A percentile compares a stretch with the other conserved stretches of the same genome.
phyloP scores from a whole-genome alignment of 2,797 vertebrate species.

The Siniperca undulata region DNA sequence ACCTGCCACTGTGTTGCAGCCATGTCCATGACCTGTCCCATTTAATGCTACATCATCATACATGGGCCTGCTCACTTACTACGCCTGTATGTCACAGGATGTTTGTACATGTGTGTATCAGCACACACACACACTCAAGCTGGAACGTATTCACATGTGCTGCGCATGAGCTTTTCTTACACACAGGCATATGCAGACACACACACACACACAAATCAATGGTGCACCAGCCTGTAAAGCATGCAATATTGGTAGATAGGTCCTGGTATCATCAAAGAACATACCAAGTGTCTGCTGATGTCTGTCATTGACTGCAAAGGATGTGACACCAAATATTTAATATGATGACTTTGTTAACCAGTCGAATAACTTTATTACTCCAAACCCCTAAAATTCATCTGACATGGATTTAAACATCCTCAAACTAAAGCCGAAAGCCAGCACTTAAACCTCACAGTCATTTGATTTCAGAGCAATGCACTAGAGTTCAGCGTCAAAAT shows the following conservation, averaged over 20 bases:
- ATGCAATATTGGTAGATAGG: constrained; percentile 33
- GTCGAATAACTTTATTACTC: background rate
- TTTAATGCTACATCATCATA: constrained; percentile 57
- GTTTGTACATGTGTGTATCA: constrained; percentile 11
- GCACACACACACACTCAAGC: background rate
- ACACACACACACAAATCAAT: constrained; percentile 56
- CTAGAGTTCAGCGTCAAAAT: background rate
- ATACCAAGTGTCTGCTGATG: background rate
- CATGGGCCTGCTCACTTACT: constrained; percentile 37
- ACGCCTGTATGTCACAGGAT: constrained; percentile 18
- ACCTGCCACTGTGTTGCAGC: constrained; percentile 57
- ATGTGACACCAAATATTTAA: background rate
- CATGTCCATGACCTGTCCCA: constrained; percentile 64
- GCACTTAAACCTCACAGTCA: background rate
- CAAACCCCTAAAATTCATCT: background rate
- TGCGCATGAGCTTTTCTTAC: background rate
- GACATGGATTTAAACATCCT: background rate
- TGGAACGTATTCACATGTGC: background rate
- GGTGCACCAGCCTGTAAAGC: constrained; percentile 8
- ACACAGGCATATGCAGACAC: background rate
- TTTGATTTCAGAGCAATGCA: background rate
- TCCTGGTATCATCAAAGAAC: background rate
- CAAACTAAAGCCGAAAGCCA: constrained; percentile 1
- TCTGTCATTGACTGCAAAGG: background rate
- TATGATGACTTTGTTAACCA: background rate